Base-by-base conservation (phyloP, 2,797 vertebrate species). In the Hozukius guyotensis region DNA sequence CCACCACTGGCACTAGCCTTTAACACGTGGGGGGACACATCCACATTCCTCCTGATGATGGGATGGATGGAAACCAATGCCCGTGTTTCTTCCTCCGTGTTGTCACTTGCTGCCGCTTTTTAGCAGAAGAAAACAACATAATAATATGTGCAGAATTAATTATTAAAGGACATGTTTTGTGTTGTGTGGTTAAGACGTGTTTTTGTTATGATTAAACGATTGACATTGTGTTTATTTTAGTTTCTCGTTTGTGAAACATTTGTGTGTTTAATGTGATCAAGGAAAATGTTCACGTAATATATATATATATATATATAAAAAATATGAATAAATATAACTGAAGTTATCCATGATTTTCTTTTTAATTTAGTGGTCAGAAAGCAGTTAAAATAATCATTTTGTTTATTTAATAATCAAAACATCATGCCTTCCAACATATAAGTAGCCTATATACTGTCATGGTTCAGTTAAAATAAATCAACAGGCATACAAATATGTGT, bases 11-110 rank as follows among this genome's bases (percentile, higher is more conserved):
- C 2, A 36, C 36, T 5, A 53, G 74, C 52, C 79, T 61, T 12
- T 20, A 68, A 57, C 93, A 95, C 92, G 91, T 93, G 93, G 87
- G 87, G 79, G 88, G 69, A 66, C 34, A 5, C 76, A 62, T 64
- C 66, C 81, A 66, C 72, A 71, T 75, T 78, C 63, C 74, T 74
- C 71, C 63, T 62, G 70, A 52, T 22, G 65, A 46, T 36, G 34
- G 34, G 34, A 36, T 36, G 36, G 4, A 64, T 82, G 22, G 11
- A 38, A 70, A n/a, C 8, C 8, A 8, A 24, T 8, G 20, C 42
- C n/a, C 4, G 2, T 3, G 18, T 12, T 12, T 25, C 56, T 22
- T 65, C 49, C 66, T 64, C 49, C 55, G 7, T 31, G 56, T 13
- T 32, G 27, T 36, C 76, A 72, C 46, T 60, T 61, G 60, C 38